Conservation (phyloP, 2,888 invertebrate species). For the Koerneria pararmatus region DNA sequence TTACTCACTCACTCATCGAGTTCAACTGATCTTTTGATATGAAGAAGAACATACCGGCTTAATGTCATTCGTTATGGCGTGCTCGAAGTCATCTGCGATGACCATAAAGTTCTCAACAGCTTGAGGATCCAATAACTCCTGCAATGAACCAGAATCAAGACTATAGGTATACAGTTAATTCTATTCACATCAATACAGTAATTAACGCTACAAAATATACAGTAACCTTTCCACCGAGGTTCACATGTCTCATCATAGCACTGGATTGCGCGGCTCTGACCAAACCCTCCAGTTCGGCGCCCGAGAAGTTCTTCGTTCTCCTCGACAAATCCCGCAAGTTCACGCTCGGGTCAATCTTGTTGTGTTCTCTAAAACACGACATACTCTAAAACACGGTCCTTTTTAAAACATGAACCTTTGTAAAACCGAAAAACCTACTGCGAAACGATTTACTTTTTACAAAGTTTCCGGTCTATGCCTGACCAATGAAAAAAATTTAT, state of each 20-base stretch:
- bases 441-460: no score
- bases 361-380: slow-evolving; percentile 70
- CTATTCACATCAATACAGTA: no score
- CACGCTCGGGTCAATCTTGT: slow-evolving; percentile 84
- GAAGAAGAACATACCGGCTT: slow-evolving; percentile 74
- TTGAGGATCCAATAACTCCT: slow-evolving; percentile 82
- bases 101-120: slow-evolving; percentile 86
- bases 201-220: no score
- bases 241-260: slow-evolving; percentile 90
- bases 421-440: no score
- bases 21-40: no score
- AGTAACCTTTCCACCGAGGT: slow-evolving; percentile 63
- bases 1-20: no score
- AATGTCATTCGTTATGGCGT: slow-evolving; percentile 86
- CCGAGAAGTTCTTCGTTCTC: slow-evolving; percentile 86
- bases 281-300: slow-evolving; percentile 87
- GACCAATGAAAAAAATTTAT: no score
- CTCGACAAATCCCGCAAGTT: slow-evolving; percentile 76
- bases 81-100: slow-evolving; percentile 77
- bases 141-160: no score
- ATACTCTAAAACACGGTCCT: no score
- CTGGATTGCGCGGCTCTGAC: slow-evolving; percentile 91
- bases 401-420: no score
- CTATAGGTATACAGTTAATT: no score
- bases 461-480: no score